Conservation (phyloP, 2,797 vertebrate genomes). For the Spatula clypeata region DNA sequence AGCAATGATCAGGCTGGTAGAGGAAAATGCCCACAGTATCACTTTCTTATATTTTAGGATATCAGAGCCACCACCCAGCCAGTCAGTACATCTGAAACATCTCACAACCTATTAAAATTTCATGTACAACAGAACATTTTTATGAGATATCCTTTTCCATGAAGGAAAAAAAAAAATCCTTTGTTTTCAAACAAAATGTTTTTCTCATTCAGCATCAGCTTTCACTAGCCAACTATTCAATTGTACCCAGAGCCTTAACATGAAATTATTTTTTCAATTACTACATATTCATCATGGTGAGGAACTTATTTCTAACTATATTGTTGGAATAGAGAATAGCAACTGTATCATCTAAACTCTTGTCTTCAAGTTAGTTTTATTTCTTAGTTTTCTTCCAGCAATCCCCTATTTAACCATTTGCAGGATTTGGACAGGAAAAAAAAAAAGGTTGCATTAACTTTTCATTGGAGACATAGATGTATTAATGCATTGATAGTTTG, state of each 20-base stretch:
- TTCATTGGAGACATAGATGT: background rate
- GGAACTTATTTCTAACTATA: background rate
- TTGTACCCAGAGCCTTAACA: background rate
- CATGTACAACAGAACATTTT: background rate
- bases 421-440: accelerated
- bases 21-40: background rate
- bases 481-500: background rate
- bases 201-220: background rate
- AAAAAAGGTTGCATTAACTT: background rate
- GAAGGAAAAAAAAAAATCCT: background rate
- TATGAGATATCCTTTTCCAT: background rate
- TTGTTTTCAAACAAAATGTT: background rate
- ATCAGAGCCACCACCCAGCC: background rate
- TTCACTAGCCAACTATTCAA: background rate
- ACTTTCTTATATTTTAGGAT: background rate
- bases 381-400: no score
- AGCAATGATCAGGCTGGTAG: background rate
- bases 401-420: background rate
- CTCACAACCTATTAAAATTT: background rate
- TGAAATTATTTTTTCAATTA: background rate
- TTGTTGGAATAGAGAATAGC: background rate
- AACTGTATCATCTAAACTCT: background rate
- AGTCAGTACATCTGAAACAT: accelerated
- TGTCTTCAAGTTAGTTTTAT: background rate
- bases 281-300: background rate